Evolutionary conservation across 2,113 vertebrate species (phyloP).

Genomic region (Trinectes maculatus): DNA sequence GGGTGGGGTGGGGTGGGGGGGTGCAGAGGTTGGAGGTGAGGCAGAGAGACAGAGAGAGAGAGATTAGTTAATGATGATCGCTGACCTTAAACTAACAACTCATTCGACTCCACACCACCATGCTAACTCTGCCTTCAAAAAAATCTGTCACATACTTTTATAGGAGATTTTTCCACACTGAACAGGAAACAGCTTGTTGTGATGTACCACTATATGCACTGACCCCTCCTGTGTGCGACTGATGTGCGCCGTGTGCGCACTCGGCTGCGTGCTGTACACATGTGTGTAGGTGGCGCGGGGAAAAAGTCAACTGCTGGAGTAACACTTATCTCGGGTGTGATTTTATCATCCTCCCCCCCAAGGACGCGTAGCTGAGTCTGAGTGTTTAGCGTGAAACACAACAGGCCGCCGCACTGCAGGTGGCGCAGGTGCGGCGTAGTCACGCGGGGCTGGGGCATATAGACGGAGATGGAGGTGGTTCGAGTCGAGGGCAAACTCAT

Average conservation of each 20-base stretch:
- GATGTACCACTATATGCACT: slow-evolving; percentile 5
- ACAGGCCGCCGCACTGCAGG: slow-evolving; percentile 15
- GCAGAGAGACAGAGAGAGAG: slow-evolving; percentile 10
- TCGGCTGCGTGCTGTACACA: slow-evolving; percentile 16
- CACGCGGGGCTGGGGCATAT: slow-evolving; percentile 11
- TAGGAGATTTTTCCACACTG: background rate
- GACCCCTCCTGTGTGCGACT: slow-evolving; percentile 25
- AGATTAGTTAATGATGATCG: slow-evolving; percentile 64
- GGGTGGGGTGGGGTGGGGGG: background rate
- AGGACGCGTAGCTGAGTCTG: slow-evolving; percentile 40
- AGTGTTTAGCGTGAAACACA: slow-evolving; percentile 20
- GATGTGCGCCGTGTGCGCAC: slow-evolving; percentile 21
- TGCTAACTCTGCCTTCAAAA: slow-evolving; percentile 20
- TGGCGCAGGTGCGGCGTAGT: slow-evolving; percentile 16
- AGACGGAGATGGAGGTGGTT: slow-evolving; percentile 38
- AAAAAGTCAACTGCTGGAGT: slow-evolving; percentile 52
- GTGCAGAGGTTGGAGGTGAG: slow-evolving; percentile 20
- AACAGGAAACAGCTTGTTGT: background rate
- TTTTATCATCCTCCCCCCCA: slow-evolving; percentile 58
- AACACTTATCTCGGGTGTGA: slow-evolving; percentile 74
- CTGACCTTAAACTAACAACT: slow-evolving; percentile 72
- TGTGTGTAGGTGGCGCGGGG: slow-evolving; percentile 20
- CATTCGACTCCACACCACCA: slow-evolving; percentile 25
- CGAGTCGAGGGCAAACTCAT: slow-evolving; percentile 46
- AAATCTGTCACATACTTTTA: background rate